These are phyloP conservation scores for Cloeon dipterum DNA, from an alignment of 2,888 invertebrate species.

Conservation along the genomic window DNA sequence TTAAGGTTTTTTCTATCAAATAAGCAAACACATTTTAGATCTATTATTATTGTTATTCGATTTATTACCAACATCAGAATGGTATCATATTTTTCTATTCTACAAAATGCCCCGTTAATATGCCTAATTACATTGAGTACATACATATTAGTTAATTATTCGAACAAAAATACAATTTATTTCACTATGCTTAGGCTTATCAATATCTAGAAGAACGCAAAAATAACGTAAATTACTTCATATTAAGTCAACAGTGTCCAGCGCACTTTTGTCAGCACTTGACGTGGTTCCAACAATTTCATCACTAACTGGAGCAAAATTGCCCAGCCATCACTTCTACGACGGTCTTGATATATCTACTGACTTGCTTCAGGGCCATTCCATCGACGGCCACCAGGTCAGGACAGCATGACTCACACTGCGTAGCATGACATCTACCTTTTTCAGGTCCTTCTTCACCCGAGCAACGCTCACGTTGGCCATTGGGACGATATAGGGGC, in stretches of 20 bases:
- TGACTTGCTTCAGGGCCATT: neutral
- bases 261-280: slow-evolving; percentile 8
- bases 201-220: too few species aligned
- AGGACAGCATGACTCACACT: too few species aligned
- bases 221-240: too few species aligned
- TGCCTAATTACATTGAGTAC: neutral
- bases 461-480: slow-evolving; percentile 7
- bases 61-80: neutral
- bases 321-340: slow-evolving; percentile 7
- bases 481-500: slow-evolving; percentile 7
- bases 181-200: too few species aligned
- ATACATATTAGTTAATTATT: too few species aligned
- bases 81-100: neutral
- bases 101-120: too few species aligned
- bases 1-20: slow-evolving; percentile 7
- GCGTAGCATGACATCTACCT: too few species aligned
- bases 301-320: slow-evolving; percentile 6
- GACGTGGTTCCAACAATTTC: slow-evolving; percentile 11
- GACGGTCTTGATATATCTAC: slow-evolving; percentile 9
- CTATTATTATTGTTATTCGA: neutral
- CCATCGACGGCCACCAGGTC: neutral
- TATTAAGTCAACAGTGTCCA: too few species aligned
- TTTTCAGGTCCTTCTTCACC: slow-evolving; percentile 8
- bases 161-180: too few species aligned
- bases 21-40: neutral